phyloP scores from a whole-genome alignment of 2,113 vertebrate genomes.

The Platycercus adscitus region DNA sequence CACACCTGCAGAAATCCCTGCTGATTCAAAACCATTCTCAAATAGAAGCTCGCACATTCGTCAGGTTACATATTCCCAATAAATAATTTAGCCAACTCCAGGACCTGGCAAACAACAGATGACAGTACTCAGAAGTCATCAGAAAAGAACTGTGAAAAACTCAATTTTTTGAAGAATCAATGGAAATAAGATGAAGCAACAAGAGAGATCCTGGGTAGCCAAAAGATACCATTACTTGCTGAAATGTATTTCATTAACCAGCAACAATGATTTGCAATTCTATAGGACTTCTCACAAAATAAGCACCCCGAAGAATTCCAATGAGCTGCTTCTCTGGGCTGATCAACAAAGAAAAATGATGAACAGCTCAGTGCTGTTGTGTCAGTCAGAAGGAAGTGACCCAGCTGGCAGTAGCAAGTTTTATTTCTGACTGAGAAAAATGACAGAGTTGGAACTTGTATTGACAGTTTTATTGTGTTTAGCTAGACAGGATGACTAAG shows the following conservation, averaged over 20 bases:
- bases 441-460: not conserved
- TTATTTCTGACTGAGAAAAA: slow-evolving; percentile 40
- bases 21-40: slow-evolving; percentile 30
- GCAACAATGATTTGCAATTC: slow-evolving; percentile 37
- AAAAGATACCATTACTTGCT: slow-evolving; percentile 20
- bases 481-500: not conserved
- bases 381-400: not conserved
- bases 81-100: slow-evolving; percentile 34
- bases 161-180: not conserved
- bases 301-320: slow-evolving; percentile 1
- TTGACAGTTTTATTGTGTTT: not conserved
- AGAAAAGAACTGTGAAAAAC: not conserved
- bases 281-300: not conserved
- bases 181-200: not conserved
- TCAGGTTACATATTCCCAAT: slow-evolving; percentile 13
- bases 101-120: slow-evolving; percentile 4
- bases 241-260: slow-evolving; percentile 40
- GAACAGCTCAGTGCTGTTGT: not conserved
- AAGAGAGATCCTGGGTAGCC: not conserved
- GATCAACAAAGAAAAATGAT: slow-evolving; percentile 5
- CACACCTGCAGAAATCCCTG: slow-evolving; percentile 6
- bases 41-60: not conserved
- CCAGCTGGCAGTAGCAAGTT: slow-evolving; percentile 12
- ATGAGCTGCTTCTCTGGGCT: not conserved
- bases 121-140: not conserved